Percentiles rank a stretch among this genome's conserved stretches.
These are phyloP conservation scores for Anthopleura sola DNA, from an alignment of 64 coral and sea anemone species.

Conservation along the genomic window DNA sequence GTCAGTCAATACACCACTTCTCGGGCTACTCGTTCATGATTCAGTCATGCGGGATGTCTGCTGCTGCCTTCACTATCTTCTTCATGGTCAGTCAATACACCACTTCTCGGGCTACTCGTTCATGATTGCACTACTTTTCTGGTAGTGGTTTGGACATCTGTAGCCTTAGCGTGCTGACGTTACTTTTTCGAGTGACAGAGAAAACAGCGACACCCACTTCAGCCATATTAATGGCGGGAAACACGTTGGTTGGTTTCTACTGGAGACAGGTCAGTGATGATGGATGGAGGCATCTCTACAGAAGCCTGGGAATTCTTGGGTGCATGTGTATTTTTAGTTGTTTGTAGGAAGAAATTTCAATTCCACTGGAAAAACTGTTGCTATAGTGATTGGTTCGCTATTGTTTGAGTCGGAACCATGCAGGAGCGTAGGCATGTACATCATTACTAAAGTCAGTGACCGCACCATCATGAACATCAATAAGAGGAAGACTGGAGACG, in stretches of 20 bases:
- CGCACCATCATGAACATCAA: slow-evolving; percentile 32
- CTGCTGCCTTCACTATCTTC: no score
- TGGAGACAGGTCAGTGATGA: slow-evolving; percentile 66
- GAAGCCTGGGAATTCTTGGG: slow-evolving; percentile 47
- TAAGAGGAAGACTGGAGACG: not conserved
- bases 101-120: no score
- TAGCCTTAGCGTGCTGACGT: slow-evolving; percentile 73
- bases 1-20: no score
- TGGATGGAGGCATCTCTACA: slow-evolving; percentile 27
- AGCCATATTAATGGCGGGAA: slow-evolving; percentile 73
- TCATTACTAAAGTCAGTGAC: slow-evolving; percentile 34
- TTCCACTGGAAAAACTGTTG: slow-evolving; percentile 32
- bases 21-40: no score
- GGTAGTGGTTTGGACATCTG: no score
- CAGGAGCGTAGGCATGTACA: slow-evolving; percentile 45
- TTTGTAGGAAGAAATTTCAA: slow-evolving; percentile 39
- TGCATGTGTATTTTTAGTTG: slow-evolving; percentile 61
- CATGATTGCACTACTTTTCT: no score
- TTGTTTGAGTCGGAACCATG: no score
- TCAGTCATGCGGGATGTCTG: no score
- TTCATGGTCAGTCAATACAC: no score
- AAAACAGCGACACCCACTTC: slow-evolving; percentile 74
- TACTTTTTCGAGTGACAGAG: slow-evolving; percentile 76
- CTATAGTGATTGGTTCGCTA: no score
- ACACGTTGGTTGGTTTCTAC: slow-evolving; percentile 68